Evolutionary conservation across 2,888 invertebrate species (phyloP).

Genomic region (Nomada ruficornis): DNA sequence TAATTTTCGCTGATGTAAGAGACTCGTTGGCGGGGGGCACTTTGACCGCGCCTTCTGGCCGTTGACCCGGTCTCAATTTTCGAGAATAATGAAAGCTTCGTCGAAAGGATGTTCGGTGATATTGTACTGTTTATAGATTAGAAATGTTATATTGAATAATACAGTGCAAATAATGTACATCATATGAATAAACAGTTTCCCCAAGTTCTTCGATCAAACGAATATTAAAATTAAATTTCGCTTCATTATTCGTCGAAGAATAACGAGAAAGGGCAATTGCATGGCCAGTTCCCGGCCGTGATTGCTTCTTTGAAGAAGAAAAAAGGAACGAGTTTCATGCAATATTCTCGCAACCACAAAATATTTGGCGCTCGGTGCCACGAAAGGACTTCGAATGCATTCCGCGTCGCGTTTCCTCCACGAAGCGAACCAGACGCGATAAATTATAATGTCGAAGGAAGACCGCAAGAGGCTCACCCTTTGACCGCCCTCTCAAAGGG

Average conservation of each 20-base stretch:
- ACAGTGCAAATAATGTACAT: too few species aligned
- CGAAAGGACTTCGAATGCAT: background rate
- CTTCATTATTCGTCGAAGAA: too few species aligned
- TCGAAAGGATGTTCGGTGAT: background rate
- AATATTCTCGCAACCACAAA: too few species aligned
- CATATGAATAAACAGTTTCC: too few species aligned
- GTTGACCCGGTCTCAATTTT: background rate
- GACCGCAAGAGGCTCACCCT: conserved; percentile 56
- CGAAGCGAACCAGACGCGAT: conserved; percentile 40
- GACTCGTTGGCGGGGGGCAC: background rate
- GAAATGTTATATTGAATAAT: too few species aligned
- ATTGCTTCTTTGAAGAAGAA: too few species aligned
- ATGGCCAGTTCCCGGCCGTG: too few species aligned
- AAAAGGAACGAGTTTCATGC: too few species aligned
- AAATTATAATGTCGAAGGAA: conserved; percentile 45
- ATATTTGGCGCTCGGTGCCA: too few species aligned
- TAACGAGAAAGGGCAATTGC: too few species aligned
- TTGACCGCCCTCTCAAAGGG: conserved; percentile 53
- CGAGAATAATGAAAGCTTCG: background rate
- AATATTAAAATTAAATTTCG: background rate
- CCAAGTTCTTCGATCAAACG: background rate
- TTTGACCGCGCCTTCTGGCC: background rate
- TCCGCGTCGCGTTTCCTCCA: conserved; percentile 22
- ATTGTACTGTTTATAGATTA: too few species aligned
- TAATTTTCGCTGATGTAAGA: conserved; percentile 25